These are phyloP conservation scores for Laodelphax striatellus DNA, from an alignment of 1,140 invertebrate genomes.

Conservation along the genomic window DNA sequence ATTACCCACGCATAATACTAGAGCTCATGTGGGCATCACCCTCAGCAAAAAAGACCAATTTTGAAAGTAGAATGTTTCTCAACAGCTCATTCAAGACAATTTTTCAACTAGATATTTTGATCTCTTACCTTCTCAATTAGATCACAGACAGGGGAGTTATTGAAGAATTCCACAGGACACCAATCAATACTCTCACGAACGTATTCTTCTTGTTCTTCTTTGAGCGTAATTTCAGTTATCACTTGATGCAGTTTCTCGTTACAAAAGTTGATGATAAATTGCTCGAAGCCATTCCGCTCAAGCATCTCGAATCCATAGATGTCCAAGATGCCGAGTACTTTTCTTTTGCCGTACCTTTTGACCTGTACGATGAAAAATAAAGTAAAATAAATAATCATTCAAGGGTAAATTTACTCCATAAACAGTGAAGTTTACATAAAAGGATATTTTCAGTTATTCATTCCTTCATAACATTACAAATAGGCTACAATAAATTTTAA, in stretches of 20 bases:
- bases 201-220: constrained; percentile 77
- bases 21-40: no score
- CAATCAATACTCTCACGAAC: constrained; percentile 61
- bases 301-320: constrained; percentile 82
- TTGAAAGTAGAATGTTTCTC: no score
- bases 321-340: constrained; percentile 65
- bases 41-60: no score
- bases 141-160: constrained; percentile 63
- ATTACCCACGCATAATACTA: no score
- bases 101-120: no score
- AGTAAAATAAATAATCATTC: no score
- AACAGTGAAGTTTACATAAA: no score
- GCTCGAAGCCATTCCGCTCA: constrained; percentile 59
- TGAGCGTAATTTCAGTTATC: constrained; percentile 51
- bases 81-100: no score
- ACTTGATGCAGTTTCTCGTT: constrained; percentile 80
- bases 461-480: no score
- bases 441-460: no score
- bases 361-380: constrained; percentile 28
- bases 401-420: no score
- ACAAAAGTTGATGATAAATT: constrained; percentile 84
- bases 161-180: constrained; percentile 65
- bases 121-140: constrained; percentile 46
- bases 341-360: constrained; percentile 48
- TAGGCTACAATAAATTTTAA: no score